Evolutionary conservation across 2,797 vertebrate species (phyloP).

Genomic region (Buceros bicornis): DNA sequence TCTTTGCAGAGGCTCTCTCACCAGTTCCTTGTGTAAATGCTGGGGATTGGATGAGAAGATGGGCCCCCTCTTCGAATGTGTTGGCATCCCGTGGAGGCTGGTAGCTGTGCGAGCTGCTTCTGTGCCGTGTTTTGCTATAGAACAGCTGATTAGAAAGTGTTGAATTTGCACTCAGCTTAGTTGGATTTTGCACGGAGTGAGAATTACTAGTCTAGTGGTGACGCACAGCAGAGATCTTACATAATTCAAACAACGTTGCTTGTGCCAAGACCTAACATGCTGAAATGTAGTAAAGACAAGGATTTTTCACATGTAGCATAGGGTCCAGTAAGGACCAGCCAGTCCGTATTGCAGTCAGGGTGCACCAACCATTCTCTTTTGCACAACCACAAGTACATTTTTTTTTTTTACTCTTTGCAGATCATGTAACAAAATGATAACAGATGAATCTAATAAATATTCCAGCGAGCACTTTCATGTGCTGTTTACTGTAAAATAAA

Average conservation of each 20-base stretch:
- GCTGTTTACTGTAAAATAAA: constrained; percentile 34
- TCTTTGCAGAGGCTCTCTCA: not conserved
- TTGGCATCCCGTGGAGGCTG: not conserved
- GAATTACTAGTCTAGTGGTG: not conserved
- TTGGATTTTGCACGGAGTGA: not conserved
- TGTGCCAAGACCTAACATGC: not conserved
- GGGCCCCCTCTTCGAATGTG: not conserved
- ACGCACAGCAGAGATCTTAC: not conserved
- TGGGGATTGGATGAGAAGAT: not conserved
- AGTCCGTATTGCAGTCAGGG: not conserved
- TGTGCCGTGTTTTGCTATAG: not conserved
- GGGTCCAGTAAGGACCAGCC: not conserved
- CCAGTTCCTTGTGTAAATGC: not conserved
- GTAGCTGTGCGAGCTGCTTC: not conserved
- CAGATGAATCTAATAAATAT: constrained; percentile 39
- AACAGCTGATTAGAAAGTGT: not conserved
- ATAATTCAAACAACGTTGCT: not conserved
- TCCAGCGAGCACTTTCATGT: not conserved
- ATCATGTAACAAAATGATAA: not conserved
- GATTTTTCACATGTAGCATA: not conserved
- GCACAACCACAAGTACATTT: not conserved
- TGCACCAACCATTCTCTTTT: not conserved
- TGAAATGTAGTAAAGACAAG: not conserved
- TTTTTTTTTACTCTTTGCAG: not conserved
- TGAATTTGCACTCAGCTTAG: not conserved